A percentile compares a stretch with the other conserved stretches of the same genome.
Conservation (phyloP, 2,113 vertebrate species). For the Trinectes maculatus region DNA sequence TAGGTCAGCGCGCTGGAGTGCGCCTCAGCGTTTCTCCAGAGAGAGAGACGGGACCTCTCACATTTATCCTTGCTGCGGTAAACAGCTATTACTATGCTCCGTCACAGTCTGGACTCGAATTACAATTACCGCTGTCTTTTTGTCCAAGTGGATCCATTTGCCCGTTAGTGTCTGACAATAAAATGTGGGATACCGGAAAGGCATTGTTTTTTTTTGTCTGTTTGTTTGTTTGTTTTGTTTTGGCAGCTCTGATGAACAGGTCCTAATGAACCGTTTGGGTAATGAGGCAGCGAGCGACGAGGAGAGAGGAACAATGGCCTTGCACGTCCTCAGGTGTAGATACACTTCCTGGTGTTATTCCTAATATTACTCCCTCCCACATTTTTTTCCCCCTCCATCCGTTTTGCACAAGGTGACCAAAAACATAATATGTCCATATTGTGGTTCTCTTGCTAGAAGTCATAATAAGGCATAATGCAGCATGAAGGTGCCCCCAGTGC, state of each 20-base stretch:
- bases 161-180: constrained; percentile 54
- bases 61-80: constrained; percentile 51
- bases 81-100: constrained; percentile 70
- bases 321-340: constrained; percentile 11
- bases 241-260: constrained; percentile 45
- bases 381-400: constrained; percentile 31
- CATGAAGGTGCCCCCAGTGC: not conserved
- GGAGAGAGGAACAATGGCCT: constrained; percentile 35
- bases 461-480: not conserved
- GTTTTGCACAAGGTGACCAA: constrained; percentile 38
- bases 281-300: constrained; percentile 44
- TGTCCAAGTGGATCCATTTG: constrained; percentile 48
- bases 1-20: constrained; percentile 45
- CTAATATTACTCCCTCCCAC: constrained; percentile 6
- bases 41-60: constrained; percentile 29
- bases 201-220: constrained; percentile 33
- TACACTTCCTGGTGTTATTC: constrained; percentile 37
- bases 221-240: no score
- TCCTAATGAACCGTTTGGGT: constrained; percentile 60
- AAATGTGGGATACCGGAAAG: constrained; percentile 44
- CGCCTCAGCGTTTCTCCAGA: constrained; percentile 33
- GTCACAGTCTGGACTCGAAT: constrained; percentile 55
- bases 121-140: constrained; percentile 54
- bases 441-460: constrained; percentile 22
- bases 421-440: constrained; percentile 20